Evolutionary conservation across 2,113 vertebrate genomes (phyloP).

Genomic region (Spea multiplicata): DNA sequence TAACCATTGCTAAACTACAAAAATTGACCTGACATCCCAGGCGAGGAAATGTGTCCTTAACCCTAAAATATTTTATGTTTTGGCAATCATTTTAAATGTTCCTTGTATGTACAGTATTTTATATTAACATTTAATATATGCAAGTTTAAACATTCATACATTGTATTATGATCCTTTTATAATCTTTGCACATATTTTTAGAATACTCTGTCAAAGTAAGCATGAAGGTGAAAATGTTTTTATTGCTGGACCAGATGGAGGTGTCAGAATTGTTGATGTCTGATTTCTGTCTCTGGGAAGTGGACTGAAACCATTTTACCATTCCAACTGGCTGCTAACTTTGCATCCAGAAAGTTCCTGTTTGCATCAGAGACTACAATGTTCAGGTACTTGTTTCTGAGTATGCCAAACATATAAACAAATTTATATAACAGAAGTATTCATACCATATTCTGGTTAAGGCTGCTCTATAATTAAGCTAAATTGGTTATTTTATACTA

Average conservation of each 20-base stretch:
- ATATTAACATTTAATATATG: too few species aligned
- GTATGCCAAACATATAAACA: not conserved
- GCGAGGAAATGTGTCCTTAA: too few species aligned
- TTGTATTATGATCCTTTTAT: not conserved
- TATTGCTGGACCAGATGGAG: conserved; percentile 29
- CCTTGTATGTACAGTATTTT: too few species aligned
- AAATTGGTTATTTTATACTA: too few species aligned
- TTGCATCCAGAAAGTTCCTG: conserved; percentile 3
- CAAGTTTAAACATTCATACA: too few species aligned
- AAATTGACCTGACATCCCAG: too few species aligned
- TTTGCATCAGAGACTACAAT: not conserved
- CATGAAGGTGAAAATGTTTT: conserved; percentile 19
- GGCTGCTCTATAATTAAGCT: too few species aligned
- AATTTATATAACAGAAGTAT: too few species aligned
- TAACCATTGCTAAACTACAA: too few species aligned
- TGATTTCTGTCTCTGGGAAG: conserved; percentile 19
- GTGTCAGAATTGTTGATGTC: not conserved
- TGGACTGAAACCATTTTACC: conserved; percentile 32
- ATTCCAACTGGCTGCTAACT: conserved; percentile 18
- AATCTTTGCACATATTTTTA: not conserved
- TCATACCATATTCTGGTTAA: too few species aligned
- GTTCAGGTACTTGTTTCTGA: not conserved
- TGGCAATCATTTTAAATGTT: too few species aligned
- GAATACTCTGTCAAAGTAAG: not conserved
- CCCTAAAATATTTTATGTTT: too few species aligned